phyloP scores from a whole-genome alignment of 2,888 invertebrate species.

The Erpobdella octoculata region DNA sequence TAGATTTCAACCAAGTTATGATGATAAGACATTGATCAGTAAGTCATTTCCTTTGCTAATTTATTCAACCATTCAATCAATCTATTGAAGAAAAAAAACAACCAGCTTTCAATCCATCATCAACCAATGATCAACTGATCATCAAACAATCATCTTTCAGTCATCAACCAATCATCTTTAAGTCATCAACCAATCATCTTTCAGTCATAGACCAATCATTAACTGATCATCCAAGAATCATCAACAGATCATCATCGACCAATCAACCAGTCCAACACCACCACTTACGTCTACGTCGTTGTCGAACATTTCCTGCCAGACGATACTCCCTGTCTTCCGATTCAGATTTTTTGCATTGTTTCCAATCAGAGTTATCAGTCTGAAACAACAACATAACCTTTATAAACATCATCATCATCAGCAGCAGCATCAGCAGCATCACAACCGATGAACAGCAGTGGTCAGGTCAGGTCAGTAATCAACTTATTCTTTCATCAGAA shows the following conservation, averaged over 20 bases:
- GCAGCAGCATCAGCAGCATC: too few relatives aligned
- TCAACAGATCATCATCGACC: background rate
- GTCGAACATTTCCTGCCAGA: slow-evolving; percentile 82
- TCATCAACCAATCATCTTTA: background rate
- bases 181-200: background rate
- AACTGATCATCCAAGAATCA: background rate
- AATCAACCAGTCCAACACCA: background rate
- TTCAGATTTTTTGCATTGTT: slow-evolving; percentile 4
- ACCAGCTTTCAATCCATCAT: background rate
- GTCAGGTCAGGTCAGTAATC: too few relatives aligned
- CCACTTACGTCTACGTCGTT: slow-evolving; percentile 58
- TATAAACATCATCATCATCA: too few relatives aligned
- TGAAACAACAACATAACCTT: too few relatives aligned
- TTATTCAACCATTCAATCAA: too few relatives aligned
- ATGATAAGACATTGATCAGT: too few relatives aligned
- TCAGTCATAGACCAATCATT: background rate
- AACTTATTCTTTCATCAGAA: too few relatives aligned
- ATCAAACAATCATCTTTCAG: background rate
- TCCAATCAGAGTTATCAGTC: slow-evolving; percentile 7
- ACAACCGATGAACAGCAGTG: too few relatives aligned
- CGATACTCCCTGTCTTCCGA: slow-evolving; percentile 55
- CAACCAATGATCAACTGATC: background rate
- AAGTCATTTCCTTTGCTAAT: too few relatives aligned
- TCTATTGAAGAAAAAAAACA: too few relatives aligned
- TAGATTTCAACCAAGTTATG: too few relatives aligned